Percentiles rank a stretch among this genome's conserved stretches.
Evolutionary conservation across 2,888 invertebrate species (phyloP).

Genomic region (Cerceris ruficornis): DNA sequence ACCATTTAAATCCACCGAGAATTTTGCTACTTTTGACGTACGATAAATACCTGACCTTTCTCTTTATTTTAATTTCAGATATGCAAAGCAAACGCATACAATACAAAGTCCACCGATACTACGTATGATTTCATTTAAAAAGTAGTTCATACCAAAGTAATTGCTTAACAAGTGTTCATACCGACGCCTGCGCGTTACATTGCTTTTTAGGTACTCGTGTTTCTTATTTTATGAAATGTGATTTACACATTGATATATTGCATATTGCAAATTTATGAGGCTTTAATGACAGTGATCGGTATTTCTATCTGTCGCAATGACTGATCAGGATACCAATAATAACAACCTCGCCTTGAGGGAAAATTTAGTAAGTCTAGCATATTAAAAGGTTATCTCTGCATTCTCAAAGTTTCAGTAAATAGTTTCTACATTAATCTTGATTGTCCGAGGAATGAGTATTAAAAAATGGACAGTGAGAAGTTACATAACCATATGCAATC

Average conservation of each 20-base stretch:
- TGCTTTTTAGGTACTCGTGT: constrained; percentile 30
- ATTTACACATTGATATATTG: constrained; percentile 47
- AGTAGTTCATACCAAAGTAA: not conserved
- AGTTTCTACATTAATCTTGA: not conserved
- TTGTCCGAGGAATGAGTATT: not conserved
- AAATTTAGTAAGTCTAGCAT: constrained; percentile 72
- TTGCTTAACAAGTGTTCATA: constrained; percentile 37
- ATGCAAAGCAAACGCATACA: constrained; percentile 19
- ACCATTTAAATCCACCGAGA: too few species aligned
- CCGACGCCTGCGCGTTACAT: constrained; percentile 48
- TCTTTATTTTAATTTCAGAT: not conserved
- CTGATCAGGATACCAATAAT: constrained; percentile 68
- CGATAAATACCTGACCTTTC: constrained; percentile 2
- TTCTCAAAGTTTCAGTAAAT: constrained; percentile 1
- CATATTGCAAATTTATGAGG: constrained; percentile 38
- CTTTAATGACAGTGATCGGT: constrained; percentile 21
- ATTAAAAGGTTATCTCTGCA: constrained; percentile 32
- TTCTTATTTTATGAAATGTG: constrained; percentile 47
- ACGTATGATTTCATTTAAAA: constrained; percentile 16
- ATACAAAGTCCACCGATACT: constrained; percentile 41
- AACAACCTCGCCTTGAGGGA: constrained; percentile 72
- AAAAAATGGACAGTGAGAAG: not conserved
- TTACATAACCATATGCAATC: constrained; percentile 22
- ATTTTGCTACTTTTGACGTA: too few species aligned
- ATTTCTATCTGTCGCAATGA: constrained; percentile 63